phyloP scores from a whole-genome alignment of 1,140 invertebrate species.

The Micrasema longulum region DNA sequence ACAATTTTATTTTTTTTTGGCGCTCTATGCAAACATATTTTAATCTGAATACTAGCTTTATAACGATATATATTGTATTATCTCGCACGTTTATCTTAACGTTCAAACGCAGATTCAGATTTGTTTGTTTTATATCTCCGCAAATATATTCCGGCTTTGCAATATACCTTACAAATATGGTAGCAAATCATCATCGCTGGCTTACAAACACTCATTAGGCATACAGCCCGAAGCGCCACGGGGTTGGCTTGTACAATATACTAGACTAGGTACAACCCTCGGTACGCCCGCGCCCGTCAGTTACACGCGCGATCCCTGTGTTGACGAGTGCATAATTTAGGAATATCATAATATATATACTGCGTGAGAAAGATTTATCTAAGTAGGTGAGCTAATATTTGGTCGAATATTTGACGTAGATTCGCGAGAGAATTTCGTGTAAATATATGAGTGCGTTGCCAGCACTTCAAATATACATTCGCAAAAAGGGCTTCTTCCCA shows the following conservation, averaged over 20 bases:
- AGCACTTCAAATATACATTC: too few relatives aligned
- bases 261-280: too few relatives aligned
- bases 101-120: not conserved
- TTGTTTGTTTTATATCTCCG: conserved; percentile 22
- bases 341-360: conserved; percentile 41
- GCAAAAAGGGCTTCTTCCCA: too few relatives aligned
- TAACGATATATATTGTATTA: too few relatives aligned
- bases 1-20: too few relatives aligned
- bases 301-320: conserved; percentile 35
- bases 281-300: conserved; percentile 24
- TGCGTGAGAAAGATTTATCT: conserved; percentile 52
- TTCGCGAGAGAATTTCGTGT: conserved; percentile 45
- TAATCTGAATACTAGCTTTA: too few relatives aligned
- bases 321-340: conserved; percentile 55
- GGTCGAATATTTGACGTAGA: conserved; percentile 46
- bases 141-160: conserved; percentile 18
- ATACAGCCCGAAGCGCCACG: conserved; percentile 17
- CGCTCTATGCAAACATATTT: too few relatives aligned
- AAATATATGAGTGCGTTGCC: conserved; percentile 36
- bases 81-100: conserved; percentile 6
- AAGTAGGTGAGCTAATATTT: conserved; percentile 52
- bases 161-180: conserved; percentile 28
- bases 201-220: conserved; percentile 36
- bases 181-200: conserved; percentile 19
- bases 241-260: not conserved